Conservation (phyloP, 2,888 invertebrate species). For the Drosophila cognata region DNA sequence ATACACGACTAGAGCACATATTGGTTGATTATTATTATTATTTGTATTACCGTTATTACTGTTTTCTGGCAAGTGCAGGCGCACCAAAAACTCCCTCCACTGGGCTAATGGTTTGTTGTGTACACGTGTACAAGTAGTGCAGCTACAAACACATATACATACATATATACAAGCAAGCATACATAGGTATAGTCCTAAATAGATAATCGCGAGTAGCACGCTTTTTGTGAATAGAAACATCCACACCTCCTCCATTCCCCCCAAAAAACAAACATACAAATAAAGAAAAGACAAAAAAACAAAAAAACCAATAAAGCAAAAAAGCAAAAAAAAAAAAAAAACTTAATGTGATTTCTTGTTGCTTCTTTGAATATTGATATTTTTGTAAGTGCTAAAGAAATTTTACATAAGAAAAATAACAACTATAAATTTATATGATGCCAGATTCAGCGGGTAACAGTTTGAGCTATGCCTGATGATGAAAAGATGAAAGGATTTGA, state of each 20-base stretch:
- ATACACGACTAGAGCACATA: constrained; percentile 24
- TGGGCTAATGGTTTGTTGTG: constrained; percentile 61
- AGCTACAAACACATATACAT: constrained; percentile 38
- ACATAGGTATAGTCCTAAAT: constrained; percentile 37
- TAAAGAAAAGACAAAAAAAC: constrained; percentile 10
- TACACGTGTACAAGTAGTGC: constrained; percentile 33
- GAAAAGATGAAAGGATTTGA: constrained; percentile 32
- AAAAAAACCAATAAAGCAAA: neutral
- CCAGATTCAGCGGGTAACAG: neutral
- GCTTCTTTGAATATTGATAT: constrained; percentile 78
- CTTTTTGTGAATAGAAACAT: constrained; percentile 72
- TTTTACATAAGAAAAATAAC: constrained; percentile 19
- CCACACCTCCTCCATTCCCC: neutral
- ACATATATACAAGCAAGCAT: constrained; percentile 24
- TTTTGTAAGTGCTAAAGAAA: constrained; percentile 69
- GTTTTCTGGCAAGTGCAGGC: constrained; percentile 62
- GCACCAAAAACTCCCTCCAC: constrained; percentile 72
- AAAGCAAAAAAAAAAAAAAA: constrained; percentile 21
- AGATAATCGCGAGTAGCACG: constrained; percentile 69
- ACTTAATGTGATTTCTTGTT: constrained; percentile 78
- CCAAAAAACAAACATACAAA: constrained; percentile 17
- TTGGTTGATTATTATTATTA: constrained; percentile 13
- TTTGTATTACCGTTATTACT: constrained; percentile 3
- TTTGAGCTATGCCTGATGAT: constrained; percentile 6
- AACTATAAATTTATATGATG: constrained; percentile 13